Percentiles rank a stretch among this genome's conserved stretches.
Conservation (phyloP, 2,888 invertebrate genomes). For the Hypercompe scribonia region DNA sequence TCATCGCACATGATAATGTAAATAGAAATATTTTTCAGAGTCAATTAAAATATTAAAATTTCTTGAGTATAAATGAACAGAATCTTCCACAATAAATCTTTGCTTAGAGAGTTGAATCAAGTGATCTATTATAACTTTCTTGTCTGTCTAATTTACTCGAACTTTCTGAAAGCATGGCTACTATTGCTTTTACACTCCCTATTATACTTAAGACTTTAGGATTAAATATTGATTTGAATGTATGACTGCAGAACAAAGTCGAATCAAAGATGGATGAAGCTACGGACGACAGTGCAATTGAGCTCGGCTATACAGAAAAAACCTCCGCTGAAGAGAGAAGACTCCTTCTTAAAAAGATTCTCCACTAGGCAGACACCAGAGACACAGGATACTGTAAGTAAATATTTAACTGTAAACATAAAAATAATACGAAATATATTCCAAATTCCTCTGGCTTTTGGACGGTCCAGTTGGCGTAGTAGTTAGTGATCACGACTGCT, state of each 20-base stretch:
- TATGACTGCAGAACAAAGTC: conserved; percentile 92
- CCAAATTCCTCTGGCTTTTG: background rate
- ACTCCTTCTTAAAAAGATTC: conserved; percentile 97
- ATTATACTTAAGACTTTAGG: conserved; percentile 30
- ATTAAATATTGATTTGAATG: conserved; percentile 42
- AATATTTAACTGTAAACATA: conserved; percentile 9
- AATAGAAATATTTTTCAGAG: conserved; percentile 47
- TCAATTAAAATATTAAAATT: conserved; percentile 20
- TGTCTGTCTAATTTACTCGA: conserved; percentile 47
- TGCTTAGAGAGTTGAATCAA: conserved; percentile 41
- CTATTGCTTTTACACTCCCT: conserved; percentile 61
- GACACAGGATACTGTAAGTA: conserved; percentile 91
- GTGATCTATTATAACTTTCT: conserved; percentile 46
- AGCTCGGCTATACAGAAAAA: conserved; percentile 96
- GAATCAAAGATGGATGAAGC: conserved; percentile 98
- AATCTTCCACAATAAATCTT: conserved; percentile 44
- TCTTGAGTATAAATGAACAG: conserved; percentile 46
- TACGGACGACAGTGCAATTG: conserved; percentile 96
- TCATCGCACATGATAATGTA: conserved; percentile 45
- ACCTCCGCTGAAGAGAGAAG: conserved; percentile 95
- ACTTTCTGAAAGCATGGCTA: conserved; percentile 68
- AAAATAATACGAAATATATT: background rate
- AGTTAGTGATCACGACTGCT: too few species aligned
- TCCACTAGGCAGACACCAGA: conserved; percentile 96
- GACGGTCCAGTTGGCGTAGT: too few species aligned